Evolutionary conservation across 2,797 vertebrate species (phyloP).

Genomic region (Cyclura pinguis): DNA sequence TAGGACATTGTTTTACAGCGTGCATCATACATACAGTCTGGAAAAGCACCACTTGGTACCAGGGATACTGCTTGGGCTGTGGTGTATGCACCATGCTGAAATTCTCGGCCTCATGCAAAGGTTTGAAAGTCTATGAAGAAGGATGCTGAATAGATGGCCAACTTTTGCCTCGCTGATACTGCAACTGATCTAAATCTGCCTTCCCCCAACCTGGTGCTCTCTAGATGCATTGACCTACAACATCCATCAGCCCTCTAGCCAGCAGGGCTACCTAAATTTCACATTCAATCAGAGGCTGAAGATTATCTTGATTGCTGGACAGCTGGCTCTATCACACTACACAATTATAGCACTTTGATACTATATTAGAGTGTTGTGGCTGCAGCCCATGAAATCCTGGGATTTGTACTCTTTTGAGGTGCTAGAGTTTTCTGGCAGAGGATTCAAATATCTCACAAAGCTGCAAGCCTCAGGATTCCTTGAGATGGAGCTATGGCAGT

Average conservation of each 20-base stretch:
- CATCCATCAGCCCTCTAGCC: neutral
- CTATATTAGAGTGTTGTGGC: too few relatives aligned
- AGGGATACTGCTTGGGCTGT: constrained; percentile 55
- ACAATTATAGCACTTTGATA: too few relatives aligned
- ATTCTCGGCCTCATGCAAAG: constrained; percentile 44
- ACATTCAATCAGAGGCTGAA: neutral
- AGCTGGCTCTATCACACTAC: too few relatives aligned
- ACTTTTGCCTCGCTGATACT: neutral
- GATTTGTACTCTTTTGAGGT: too few relatives aligned
- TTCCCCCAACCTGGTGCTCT: neutral
- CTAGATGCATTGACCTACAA: neutral
- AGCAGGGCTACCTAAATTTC: too few relatives aligned
- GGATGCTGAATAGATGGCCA: neutral
- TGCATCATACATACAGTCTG: constrained; percentile 62
- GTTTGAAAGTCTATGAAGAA: constrained; percentile 4
- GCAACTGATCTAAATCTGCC: neutral
- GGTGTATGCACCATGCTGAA: constrained; percentile 59
- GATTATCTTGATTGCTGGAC: neutral
- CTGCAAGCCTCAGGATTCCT: too few relatives aligned
- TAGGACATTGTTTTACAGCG: constrained; percentile 58
- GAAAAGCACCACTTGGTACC: constrained; percentile 40
- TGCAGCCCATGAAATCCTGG: too few relatives aligned
- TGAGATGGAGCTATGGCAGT: too few relatives aligned
- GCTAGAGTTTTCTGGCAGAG: too few relatives aligned
- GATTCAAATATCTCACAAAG: too few relatives aligned